Evolutionary conservation across 2,113 vertebrate species (phyloP).

Genomic region (Mungos mungo): DNA sequence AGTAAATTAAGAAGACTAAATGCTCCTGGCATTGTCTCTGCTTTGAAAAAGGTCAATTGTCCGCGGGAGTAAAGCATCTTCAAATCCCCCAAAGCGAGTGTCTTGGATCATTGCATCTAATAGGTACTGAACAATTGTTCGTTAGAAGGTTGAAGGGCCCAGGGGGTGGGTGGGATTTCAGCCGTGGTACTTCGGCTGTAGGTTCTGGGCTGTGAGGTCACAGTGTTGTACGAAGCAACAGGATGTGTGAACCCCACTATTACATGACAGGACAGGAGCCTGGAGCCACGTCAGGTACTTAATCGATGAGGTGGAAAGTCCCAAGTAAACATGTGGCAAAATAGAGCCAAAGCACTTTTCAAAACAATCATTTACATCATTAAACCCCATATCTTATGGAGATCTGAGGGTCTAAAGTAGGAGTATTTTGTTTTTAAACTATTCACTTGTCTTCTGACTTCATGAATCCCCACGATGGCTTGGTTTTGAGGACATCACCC

Average conservation of each 20-base stretch:
- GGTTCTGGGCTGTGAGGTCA: background rate
- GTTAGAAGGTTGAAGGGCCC: background rate
- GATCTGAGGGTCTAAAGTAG: background rate
- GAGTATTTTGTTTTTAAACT: constrained; percentile 62
- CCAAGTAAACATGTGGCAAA: constrained; percentile 66
- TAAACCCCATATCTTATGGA: constrained; percentile 44
- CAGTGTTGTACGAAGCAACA: background rate
- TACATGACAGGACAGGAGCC: background rate
- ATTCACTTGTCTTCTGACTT: constrained; percentile 69
- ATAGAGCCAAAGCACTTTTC: constrained; percentile 62
- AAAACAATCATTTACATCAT: background rate
- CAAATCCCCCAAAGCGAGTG: background rate
- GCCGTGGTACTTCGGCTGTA: no score
- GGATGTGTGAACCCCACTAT: background rate
- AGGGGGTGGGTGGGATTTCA: background rate
- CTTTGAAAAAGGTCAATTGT: background rate
- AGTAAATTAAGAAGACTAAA: background rate
- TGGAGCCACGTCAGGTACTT: background rate
- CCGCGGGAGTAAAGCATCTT: background rate
- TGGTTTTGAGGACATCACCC: constrained; percentile 66
- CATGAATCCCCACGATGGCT: constrained; percentile 72
- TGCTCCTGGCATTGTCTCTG: background rate
- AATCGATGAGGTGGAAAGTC: background rate
- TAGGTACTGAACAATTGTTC: background rate
- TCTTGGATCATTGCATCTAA: background rate